Evolutionary conservation across 2,888 invertebrate genomes (phyloP).

Genomic region (Auanema freiburgensis): DNA sequence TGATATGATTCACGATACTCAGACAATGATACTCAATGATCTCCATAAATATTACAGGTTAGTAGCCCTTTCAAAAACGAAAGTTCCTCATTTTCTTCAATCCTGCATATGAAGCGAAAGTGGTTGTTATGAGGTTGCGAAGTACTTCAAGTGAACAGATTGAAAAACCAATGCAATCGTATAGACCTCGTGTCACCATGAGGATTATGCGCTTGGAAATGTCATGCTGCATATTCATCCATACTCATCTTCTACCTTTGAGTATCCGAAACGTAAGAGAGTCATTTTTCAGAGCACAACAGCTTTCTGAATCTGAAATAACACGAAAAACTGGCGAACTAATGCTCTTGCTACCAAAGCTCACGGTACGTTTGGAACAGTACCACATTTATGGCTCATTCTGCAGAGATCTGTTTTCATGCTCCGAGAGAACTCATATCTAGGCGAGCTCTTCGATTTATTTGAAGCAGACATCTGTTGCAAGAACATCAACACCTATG

Average conservation of each 20-base stretch:
- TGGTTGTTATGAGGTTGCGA: no score
- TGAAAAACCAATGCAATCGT: no score
- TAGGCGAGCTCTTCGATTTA: constrained; percentile 57
- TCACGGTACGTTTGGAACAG: no score
- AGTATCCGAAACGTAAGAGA: no score
- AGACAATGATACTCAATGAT: constrained; percentile 48
- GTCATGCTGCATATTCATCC: background rate
- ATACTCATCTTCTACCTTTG: no score
- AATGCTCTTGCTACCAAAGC: constrained; percentile 55
- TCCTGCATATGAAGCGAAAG: no score
- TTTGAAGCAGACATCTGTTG: constrained; percentile 55
- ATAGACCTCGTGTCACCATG: no score
- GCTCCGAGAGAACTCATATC: constrained; percentile 53
- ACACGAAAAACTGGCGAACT: constrained; percentile 49
- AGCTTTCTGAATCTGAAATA: constrained; percentile 37
- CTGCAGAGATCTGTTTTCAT: constrained; percentile 51
- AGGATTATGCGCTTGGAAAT: no score
- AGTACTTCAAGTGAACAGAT: no score
- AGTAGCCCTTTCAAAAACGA: constrained; percentile 9
- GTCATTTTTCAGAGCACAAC: constrained; percentile 31
- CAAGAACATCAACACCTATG: constrained; percentile 33
- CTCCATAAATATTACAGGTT: constrained; percentile 51
- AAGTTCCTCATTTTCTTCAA: background rate
- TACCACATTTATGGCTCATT: background rate
- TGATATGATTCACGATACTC: constrained; percentile 40